Evolutionary conservation across 2,113 vertebrate genomes (phyloP).

Genomic region (Dinomys branickii): DNA sequence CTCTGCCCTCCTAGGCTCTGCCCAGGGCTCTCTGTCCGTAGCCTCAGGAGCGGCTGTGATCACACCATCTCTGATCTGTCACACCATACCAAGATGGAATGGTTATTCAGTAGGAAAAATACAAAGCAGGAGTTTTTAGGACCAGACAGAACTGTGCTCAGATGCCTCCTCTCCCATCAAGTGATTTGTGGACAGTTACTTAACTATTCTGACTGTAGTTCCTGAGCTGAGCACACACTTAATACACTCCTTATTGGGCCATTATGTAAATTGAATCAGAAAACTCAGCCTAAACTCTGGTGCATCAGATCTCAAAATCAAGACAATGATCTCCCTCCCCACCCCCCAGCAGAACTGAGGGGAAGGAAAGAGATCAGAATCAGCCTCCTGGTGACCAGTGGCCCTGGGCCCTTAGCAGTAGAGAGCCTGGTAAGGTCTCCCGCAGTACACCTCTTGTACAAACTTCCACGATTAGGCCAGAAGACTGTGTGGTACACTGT

Average conservation of each 20-base stretch:
- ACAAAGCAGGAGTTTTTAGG: neutral
- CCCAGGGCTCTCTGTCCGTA: neutral
- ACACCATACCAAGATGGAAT: neutral
- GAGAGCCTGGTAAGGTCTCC: neutral
- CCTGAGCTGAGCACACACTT: neutral
- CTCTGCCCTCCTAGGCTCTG: rapidly evolving
- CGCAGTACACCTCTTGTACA: rapidly evolving
- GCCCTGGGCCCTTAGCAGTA: rapidly evolving
- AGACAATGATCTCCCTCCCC: neutral
- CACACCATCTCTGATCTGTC: too few species aligned
- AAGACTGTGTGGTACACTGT: neutral
- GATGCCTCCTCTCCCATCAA: neutral
- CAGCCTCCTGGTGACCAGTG: neutral
- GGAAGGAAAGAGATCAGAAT: rapidly evolving
- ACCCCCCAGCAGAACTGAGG: neutral
- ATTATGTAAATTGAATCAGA: neutral
- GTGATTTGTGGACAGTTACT: neutral
- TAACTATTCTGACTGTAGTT: neutral
- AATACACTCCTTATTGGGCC: neutral
- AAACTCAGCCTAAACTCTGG: neutral
- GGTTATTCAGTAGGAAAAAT: neutral
- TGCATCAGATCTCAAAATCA: neutral
- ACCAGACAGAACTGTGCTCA: neutral
- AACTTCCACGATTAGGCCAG: too few species aligned
- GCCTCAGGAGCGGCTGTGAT: neutral